These are phyloP conservation scores for Hippoglossus hippoglossus DNA, from an alignment of 2,797 vertebrate genomes.

Conservation along the genomic window DNA sequence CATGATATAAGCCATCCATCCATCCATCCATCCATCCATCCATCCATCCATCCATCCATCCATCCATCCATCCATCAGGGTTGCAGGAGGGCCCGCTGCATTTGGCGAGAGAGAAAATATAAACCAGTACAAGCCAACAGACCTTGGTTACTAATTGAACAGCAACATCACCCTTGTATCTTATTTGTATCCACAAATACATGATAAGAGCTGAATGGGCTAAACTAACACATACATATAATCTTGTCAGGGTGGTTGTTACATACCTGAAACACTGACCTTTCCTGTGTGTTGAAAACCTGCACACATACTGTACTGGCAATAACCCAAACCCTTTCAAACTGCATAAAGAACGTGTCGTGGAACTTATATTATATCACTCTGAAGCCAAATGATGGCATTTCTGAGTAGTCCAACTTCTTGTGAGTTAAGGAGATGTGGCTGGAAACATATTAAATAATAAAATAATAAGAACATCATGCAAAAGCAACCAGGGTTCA, in stretches of 20 bases:
- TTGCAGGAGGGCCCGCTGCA: too few species aligned
- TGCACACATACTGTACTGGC: not conserved
- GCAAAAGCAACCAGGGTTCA: not conserved
- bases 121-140: not conserved
- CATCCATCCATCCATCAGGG: too few species aligned
- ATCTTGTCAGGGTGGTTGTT: not conserved
- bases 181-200: too few species aligned
- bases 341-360: not conserved
- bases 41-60: too few species aligned
- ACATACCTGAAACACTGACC: too few species aligned
- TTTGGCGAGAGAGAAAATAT: too few species aligned
- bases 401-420: not conserved
- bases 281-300: not conserved
- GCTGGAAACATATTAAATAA: too few species aligned
- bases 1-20: too few species aligned
- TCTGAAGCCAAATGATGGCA: not conserved
- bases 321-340: not conserved
- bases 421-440: not conserved
- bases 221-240: not conserved
- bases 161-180: not conserved
- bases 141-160: not conserved
- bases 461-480: too few species aligned
- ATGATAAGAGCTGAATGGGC: too few species aligned
- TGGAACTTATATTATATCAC: not conserved
- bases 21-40: too few species aligned